A percentile compares a stretch with the other conserved stretches of the same genome.
phyloP scores from a whole-genome alignment of 2,888 invertebrate species.

The Archips xylosteana region DNA sequence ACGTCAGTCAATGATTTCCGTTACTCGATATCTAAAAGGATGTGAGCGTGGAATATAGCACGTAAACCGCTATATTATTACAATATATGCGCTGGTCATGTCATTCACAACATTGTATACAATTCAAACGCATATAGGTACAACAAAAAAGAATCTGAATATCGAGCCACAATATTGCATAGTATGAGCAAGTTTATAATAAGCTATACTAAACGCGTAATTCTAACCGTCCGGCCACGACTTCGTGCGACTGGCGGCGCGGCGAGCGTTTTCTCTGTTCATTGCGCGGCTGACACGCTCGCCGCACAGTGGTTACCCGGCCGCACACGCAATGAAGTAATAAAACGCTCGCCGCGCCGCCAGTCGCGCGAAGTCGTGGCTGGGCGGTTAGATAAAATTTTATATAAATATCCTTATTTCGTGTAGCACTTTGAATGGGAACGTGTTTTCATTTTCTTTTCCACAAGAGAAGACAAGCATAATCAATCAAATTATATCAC shows the following conservation, averaged over 20 bases:
- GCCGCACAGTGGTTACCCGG: no score
- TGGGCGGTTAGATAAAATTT: no score
- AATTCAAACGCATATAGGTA: background rate
- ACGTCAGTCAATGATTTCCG: constrained; percentile 7
- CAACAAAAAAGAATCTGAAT: no score
- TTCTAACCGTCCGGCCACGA: no score
- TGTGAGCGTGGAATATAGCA: background rate
- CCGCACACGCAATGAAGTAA: no score
- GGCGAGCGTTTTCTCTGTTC: no score
- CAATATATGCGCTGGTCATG: background rate
- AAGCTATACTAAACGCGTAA: background rate
- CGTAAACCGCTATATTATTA: constrained; percentile 6
- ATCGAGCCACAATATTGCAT: no score
- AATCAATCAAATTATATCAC: constrained; percentile 34
- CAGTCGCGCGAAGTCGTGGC: no score
- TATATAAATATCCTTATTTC: background rate
- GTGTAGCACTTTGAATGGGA: background rate
- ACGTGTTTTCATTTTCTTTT: background rate
- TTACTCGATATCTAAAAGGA: constrained; percentile 11
- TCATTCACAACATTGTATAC: background rate
- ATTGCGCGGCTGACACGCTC: no score
- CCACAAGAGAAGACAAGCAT: background rate
- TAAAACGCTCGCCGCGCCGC: no score
- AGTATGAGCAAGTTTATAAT: no score
- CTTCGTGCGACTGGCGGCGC: no score